Conservation (phyloP, 1,140 invertebrate genomes). For the Microvelia longipes region DNA sequence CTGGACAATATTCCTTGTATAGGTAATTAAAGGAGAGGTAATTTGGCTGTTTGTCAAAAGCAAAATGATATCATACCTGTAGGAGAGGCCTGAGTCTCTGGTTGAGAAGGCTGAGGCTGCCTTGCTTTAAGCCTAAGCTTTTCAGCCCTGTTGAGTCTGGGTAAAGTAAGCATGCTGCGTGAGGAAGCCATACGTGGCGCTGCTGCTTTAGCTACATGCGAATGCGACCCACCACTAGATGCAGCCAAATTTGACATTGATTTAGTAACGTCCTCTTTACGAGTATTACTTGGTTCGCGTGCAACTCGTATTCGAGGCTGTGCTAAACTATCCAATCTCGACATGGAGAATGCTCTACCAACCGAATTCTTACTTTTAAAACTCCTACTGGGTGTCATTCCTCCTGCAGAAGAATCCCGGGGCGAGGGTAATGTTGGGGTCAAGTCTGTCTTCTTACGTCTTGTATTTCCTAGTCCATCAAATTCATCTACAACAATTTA, state of each 20-base stretch:
- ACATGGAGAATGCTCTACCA: slow-evolving; percentile 76
- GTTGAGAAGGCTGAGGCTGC: slow-evolving; percentile 27
- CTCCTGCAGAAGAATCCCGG: slow-evolving; percentile 31
- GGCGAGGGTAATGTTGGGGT: slow-evolving; percentile 72
- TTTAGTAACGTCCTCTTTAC: slow-evolving; percentile 14
- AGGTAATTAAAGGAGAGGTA: too few relatives aligned
- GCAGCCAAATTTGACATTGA: slow-evolving; percentile 27
- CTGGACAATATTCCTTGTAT: too few relatives aligned
- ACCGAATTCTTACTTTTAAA: slow-evolving; percentile 20
- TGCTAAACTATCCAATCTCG: slow-evolving; percentile 68
- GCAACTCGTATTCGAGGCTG: slow-evolving; percentile 46
- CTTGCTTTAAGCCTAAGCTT: slow-evolving; percentile 36
- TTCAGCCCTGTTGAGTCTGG: slow-evolving; percentile 38
- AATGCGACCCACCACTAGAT: slow-evolving; percentile 22
- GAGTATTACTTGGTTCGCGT: slow-evolving; percentile 28
- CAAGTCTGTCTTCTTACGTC: slow-evolving; percentile 65
- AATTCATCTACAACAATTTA: slow-evolving; percentile 1
- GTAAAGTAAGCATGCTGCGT: slow-evolving; percentile 37
- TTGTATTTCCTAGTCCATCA: slow-evolving; percentile 1
- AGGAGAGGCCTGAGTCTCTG: slow-evolving; percentile 12
- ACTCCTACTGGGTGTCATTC: not conserved
- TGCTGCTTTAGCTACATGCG: slow-evolving; percentile 17
- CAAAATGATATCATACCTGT: slow-evolving; percentile 38
- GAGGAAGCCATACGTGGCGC: slow-evolving; percentile 29
- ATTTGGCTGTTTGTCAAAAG: slow-evolving; percentile 18